Conservation (phyloP, 2,797 vertebrate species). For the Peromyscus nudipes region DNA sequence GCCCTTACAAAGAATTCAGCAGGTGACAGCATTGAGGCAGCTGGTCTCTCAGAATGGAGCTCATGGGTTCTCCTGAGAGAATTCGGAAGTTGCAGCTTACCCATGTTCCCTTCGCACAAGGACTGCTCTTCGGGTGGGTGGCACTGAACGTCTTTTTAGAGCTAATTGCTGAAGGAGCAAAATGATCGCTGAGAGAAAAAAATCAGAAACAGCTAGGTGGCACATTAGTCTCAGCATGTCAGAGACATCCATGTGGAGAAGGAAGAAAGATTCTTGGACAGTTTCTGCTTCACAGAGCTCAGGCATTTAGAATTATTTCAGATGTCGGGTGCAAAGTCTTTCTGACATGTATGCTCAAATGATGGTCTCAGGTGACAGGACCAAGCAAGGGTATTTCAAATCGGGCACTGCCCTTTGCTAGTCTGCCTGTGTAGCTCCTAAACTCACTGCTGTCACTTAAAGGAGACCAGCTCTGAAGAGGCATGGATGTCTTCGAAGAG, state of each 20-base stretch:
- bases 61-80: not conserved
- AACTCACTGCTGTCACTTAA: not conserved
- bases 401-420: not conserved
- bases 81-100: not conserved
- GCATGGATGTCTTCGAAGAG: not conserved
- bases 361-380: not conserved
- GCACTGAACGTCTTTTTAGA: conserved; percentile 41
- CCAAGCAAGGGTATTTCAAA: not conserved
- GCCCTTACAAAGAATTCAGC: not conserved
- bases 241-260: not conserved
- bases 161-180: not conserved
- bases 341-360: not conserved
- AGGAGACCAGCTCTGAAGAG: not conserved
- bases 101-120: not conserved
- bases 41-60: not conserved
- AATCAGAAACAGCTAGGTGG: not conserved
- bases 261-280: not conserved
- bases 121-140: not conserved
- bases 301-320: conserved; percentile 4
- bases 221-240: not conserved
- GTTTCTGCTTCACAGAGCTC: not conserved
- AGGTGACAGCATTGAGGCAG: not conserved
- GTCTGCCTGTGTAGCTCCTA: not conserved
- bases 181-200: not conserved
- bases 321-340: not conserved